Evolutionary conservation across 2,888 invertebrate species (phyloP), one percentile per base, ranked within the genome.

Genomic region (Antitype chi): DNA sequence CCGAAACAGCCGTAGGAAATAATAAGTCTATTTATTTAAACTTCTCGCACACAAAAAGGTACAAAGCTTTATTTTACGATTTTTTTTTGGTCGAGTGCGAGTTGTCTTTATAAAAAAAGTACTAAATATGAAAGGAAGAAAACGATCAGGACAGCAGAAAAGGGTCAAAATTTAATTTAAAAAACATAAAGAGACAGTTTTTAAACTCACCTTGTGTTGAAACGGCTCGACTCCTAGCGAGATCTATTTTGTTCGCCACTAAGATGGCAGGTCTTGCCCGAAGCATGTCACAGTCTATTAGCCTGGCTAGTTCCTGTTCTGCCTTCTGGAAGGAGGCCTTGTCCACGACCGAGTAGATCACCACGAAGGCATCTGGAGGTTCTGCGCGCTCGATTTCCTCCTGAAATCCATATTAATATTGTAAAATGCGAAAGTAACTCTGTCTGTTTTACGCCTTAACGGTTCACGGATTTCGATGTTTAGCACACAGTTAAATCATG

Each of bases 221-320:
- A 67, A 99, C 98, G 47, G 98, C 98, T 92, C 99, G 97, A 92
- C 99, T 98, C 88, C 99, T 97, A 53, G 99, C 99, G 91, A 99
- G 97, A 96, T 99, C 99, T 85, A 99, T 98, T 97, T 99, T 99
- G 95, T 99, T 99, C 71, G 98, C 99, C 32, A 99, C 99, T 73
- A 99, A 96, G 82, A 99, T 98, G 62, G 98, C 98, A 0, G 99
- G 98, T 87, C 98, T 97, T 49, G 98, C 97, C 76, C 98, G 96
- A 80, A 98, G 97, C 93, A 98, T 97, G 92, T 98, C 98, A 91
- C 97, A 97, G 94, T 98, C 98, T 91, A 98, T 97, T 52, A 99
- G 97, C 89, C 98, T 97, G 67, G 98, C 97, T 77, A 99, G 92
- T 88, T 98, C 98, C 88, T 98, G 98, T 92, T 98, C 98, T 11